A percentile compares a stretch with the other conserved stretches of the same genome.
Conservation (phyloP, 2,797 vertebrate genomes). For the Xenops minutus region DNA sequence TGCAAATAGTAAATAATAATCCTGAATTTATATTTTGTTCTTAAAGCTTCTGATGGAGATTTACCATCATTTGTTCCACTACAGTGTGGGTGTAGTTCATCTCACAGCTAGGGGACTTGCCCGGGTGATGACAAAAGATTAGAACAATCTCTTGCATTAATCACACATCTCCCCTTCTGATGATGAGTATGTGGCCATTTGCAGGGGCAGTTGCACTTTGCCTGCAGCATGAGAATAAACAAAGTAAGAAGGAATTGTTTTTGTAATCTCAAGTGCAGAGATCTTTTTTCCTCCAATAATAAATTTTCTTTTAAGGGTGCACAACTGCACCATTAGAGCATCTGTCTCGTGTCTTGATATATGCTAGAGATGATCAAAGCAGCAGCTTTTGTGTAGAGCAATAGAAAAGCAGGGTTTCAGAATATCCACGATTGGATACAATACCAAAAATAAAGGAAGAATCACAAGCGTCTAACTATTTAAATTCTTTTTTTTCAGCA, state of each 20-base stretch:
- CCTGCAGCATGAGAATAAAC: not conserved
- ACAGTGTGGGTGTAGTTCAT: not conserved
- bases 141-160: not conserved
- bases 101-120: not conserved
- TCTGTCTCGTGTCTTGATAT: not conserved
- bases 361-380: not conserved
- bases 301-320: not conserved
- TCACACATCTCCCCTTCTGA: not conserved
- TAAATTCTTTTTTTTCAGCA: not conserved
- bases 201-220: not conserved
- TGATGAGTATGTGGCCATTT: not conserved
- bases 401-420: not conserved
- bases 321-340: not conserved
- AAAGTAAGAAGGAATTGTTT: not conserved
- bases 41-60: not conserved
- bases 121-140: not conserved
- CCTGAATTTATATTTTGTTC: not conserved
- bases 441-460: not conserved
- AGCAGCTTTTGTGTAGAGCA: constrained; percentile 30
- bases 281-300: not conserved
- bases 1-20: not conserved
- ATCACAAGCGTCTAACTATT: not conserved
- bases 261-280: not conserved
- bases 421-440: not conserved
- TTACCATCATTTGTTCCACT: not conserved